Conservation (phyloP, 2,888 invertebrate species). For the Rosalia funebris region DNA sequence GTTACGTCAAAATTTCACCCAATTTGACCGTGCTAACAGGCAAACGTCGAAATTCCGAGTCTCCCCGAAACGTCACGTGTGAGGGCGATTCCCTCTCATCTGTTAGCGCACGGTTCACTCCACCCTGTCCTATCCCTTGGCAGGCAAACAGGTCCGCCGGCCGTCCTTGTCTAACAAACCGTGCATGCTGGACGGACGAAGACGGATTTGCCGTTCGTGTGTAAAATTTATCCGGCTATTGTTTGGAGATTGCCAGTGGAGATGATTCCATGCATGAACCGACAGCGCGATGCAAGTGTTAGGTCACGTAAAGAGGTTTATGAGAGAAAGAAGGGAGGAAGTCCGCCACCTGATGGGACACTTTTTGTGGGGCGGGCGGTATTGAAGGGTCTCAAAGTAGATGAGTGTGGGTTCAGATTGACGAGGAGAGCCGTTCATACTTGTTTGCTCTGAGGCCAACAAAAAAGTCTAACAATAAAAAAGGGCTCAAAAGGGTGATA, state of each 20-base stretch:
- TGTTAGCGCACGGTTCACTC: slow-evolving; percentile 13
- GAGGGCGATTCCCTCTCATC: slow-evolving; percentile 26
- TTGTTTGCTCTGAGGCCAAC: too few species aligned
- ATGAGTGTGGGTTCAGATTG: background rate
- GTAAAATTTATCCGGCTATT: slow-evolving; percentile 14
- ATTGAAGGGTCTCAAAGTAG: background rate
- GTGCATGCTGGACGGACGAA: background rate
- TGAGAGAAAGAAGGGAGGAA: slow-evolving; percentile 6
- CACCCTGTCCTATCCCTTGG: slow-evolving; percentile 11
- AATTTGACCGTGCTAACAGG: slow-evolving; percentile 11
- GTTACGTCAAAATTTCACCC: too few species aligned
- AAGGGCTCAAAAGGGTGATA: too few species aligned
- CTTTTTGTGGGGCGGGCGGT: background rate
- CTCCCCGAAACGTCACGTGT: slow-evolving; percentile 11
- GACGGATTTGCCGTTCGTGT: slow-evolving; percentile 5
- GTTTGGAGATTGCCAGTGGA: slow-evolving; percentile 15
- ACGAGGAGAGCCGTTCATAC: too few species aligned
- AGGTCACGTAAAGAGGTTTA: slow-evolving; percentile 10
- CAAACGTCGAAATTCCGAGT: slow-evolving; percentile 16
- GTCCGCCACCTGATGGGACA: slow-evolving; percentile 16
- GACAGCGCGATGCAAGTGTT: slow-evolving; percentile 21
- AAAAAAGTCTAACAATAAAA: too few species aligned
- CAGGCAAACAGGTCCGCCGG: slow-evolving; percentile 14
- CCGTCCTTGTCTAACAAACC: slow-evolving; percentile 2
- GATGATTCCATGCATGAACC: slow-evolving; percentile 19